phyloP scores from a whole-genome alignment of 2,888 invertebrate species.

The Calameuta pallipes region DNA sequence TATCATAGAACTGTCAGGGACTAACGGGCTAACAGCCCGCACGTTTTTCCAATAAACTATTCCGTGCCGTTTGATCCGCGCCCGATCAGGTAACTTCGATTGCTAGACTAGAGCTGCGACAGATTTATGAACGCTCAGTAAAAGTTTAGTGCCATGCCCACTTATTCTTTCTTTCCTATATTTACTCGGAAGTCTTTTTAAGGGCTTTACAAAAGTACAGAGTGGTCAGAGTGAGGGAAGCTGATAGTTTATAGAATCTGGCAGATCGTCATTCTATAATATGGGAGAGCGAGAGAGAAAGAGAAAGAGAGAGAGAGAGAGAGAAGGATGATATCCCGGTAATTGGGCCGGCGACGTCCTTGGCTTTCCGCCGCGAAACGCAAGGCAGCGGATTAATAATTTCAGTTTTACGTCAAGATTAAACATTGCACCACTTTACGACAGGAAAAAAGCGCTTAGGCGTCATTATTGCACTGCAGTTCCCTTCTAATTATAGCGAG shows the following conservation, averaged over 20 bases:
- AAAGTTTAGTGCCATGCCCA: too few species aligned
- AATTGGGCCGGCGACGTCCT: neutral
- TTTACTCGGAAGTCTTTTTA: too few species aligned
- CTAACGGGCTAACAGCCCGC: constrained; percentile 30
- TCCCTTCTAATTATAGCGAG: constrained; percentile 46
- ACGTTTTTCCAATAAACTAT: constrained; percentile 41
- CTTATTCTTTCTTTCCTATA: too few species aligned
- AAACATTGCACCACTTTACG: constrained; percentile 3
- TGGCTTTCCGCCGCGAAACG: neutral
- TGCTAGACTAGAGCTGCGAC: constrained; percentile 41
- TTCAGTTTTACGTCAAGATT: neutral
- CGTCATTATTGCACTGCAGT: constrained; percentile 44
- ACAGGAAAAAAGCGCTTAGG: constrained; percentile 17
- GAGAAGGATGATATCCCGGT: neutral
- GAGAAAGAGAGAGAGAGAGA: neutral
- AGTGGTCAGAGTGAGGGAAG: constrained; percentile 4
- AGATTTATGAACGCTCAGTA: constrained; percentile 37
- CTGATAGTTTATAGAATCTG: constrained; percentile 13
- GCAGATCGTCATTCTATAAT: too few species aligned
- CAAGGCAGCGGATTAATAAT: neutral
- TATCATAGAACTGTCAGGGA: constrained; percentile 38
- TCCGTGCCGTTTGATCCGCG: constrained; percentile 32
- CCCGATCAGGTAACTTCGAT: constrained; percentile 52
- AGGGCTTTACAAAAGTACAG: too few species aligned
- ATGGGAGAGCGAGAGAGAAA: too few species aligned